These are phyloP conservation scores for Cotesia glomerata DNA, from an alignment of 1,140 invertebrate genomes.

Conservation along the genomic window DNA sequence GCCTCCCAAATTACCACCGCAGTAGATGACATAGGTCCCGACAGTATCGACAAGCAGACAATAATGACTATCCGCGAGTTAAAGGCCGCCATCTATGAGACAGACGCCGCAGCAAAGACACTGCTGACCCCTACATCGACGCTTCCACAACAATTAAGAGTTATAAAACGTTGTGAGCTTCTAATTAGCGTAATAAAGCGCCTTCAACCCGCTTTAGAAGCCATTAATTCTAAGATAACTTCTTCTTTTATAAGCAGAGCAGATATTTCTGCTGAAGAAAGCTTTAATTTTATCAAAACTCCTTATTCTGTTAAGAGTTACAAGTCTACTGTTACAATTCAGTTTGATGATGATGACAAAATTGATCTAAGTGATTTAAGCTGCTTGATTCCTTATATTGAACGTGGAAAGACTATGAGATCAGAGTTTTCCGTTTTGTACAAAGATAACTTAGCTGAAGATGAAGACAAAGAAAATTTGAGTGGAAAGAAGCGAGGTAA, in stretches of 20 bases:
- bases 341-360: constrained; percentile 48
- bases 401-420: constrained; percentile 52
- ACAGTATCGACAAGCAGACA: constrained; percentile 53
- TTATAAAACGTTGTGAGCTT: constrained; percentile 59
- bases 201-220: constrained; percentile 51
- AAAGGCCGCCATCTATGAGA: constrained; percentile 60
- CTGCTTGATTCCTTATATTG: constrained; percentile 57
- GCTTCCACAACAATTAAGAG: constrained; percentile 54
- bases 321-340: constrained; percentile 54
- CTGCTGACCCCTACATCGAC: constrained; percentile 50
- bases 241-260: constrained; percentile 44
- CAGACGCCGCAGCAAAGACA: constrained; percentile 51
- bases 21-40: constrained; percentile 55
- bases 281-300: constrained; percentile 51
- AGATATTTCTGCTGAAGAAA: constrained; percentile 41
- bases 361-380: constrained; percentile 47
- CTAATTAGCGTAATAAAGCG: constrained; percentile 56
- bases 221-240: constrained; percentile 45
- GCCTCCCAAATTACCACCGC: constrained; percentile 51
- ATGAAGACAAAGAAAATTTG: too few species aligned
- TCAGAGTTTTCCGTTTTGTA: constrained; percentile 59
- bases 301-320: constrained; percentile 59
- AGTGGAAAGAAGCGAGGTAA: too few species aligned
- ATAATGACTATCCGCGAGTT: constrained; percentile 56
- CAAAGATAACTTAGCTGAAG: constrained; percentile 17